Evolutionary conservation across 2,888 invertebrate species (phyloP).

Genomic region (Seira musarum): DNA sequence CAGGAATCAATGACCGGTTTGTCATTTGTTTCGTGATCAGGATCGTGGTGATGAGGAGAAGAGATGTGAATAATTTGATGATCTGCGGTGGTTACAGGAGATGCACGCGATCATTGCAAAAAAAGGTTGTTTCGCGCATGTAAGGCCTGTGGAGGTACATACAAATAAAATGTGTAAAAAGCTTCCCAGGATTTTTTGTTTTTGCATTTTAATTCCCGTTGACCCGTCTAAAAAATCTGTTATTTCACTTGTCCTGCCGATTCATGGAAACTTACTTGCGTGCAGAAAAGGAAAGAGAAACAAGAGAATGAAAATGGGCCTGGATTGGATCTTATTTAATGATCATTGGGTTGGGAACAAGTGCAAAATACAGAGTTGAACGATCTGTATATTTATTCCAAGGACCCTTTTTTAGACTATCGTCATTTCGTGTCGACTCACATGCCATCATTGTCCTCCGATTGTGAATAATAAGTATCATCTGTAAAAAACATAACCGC

Average conservation of each 20-base stretch:
- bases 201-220: constrained; percentile 30
- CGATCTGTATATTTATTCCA: neutral
- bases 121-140: neutral
- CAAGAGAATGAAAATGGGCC: constrained; percentile 7
- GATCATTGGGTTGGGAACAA: constrained; percentile 41
- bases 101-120: constrained; percentile 50
- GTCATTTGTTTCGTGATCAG: constrained; percentile 31
- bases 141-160: constrained; percentile 1
- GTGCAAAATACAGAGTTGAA: constrained; percentile 38
- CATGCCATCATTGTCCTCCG: too few species aligned
- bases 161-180: constrained; percentile 10
- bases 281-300: constrained; percentile 18
- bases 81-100: constrained; percentile 11
- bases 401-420: neutral
- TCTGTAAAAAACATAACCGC: too few species aligned
- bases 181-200: neutral
- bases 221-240: neutral
- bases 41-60: too few species aligned
- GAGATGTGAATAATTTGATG: too few species aligned
- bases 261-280: constrained; percentile 39
- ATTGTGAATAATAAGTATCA: too few species aligned
- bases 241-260: constrained; percentile 40
- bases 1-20: constrained; percentile 49
- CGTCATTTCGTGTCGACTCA: too few species aligned
- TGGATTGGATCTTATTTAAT: neutral